These are phyloP conservation scores for Oryzias dopingdopingensis DNA, from an alignment of 2,797 vertebrate species.

Conservation along the genomic window DNA sequence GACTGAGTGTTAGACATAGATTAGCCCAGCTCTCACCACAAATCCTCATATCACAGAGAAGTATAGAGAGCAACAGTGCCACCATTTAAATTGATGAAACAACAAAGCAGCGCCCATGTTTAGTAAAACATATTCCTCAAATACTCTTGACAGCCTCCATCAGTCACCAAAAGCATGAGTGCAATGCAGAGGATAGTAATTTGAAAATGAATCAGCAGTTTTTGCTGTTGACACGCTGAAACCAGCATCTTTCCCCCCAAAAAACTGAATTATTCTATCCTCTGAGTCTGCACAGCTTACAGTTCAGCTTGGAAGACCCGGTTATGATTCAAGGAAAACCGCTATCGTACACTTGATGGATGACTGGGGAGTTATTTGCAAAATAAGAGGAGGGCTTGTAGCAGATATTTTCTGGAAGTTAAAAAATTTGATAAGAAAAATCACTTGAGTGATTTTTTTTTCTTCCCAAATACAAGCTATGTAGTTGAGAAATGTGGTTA, in stretches of 20 bases:
- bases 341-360: slow-evolving; percentile 12
- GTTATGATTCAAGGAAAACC: slow-evolving; percentile 12
- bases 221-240: slow-evolving; percentile 36
- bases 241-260: slow-evolving; percentile 19
- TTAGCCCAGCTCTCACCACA: slow-evolving; percentile 44
- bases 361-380: slow-evolving; percentile 4
- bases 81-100: slow-evolving; percentile 59
- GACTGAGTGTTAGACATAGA: slow-evolving; percentile 42
- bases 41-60: slow-evolving; percentile 39
- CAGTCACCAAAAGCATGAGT: slow-evolving; percentile 34
- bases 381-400: background rate
- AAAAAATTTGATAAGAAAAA: no score
- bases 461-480: no score
- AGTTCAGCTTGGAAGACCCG: slow-evolving; percentile 17
- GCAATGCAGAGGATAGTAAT: slow-evolving; percentile 40
- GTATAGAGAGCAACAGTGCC: slow-evolving; percentile 36
- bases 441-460: no score
- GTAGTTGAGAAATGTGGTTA: no score
- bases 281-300: slow-evolving; percentile 10
- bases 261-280: slow-evolving; percentile 30
- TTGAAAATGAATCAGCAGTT: slow-evolving; percentile 64
- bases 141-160: slow-evolving; percentile 39
- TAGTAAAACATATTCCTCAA: slow-evolving; percentile 41
- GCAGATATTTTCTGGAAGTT: no score
- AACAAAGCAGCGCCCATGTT: slow-evolving; percentile 28